Base-by-base conservation (phyloP, 2,113 vertebrate genomes). In the Lucifuga dentata region DNA sequence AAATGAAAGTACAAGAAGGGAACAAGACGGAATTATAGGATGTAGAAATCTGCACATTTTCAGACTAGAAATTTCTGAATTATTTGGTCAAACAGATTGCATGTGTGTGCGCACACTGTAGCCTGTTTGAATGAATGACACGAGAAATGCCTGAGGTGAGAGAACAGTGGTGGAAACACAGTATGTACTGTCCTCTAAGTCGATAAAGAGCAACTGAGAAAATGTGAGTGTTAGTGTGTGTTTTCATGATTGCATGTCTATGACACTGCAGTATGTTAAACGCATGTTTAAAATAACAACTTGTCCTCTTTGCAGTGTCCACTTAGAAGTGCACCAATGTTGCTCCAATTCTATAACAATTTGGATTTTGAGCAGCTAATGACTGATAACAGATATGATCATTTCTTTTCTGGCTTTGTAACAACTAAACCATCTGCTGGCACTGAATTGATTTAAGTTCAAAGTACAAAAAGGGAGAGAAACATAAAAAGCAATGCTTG, bases 81-180 rank as follows among this genome's bases (percentile, higher is more conserved):
- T 11, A 13, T 60, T 48, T 65, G 36, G 44, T 60, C 33, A 26
- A 41, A 76, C 21, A 59, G 20, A 15, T 10, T 67, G 17, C 11
- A 39, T 21, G 41, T 45, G 5, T 26, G 39, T 19, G 9, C 21
- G 0, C 19, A 35, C 12, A 6, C 64, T 69, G 12, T 39, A 48
- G 59, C 59, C 63, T 62, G 61, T 61, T 26, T 57, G 68, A 32
- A 53, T 17, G 32, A 49, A 49, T 38, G 75, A 66, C 69, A 85
- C 40, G 56, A 82, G 60, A 77, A 88, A 55, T 2, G 86, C 68
- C 79, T 44, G 79, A 64, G 68, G 85, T 24, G 57, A 73, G 20
- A 66, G 53, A 13, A 48, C 6, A 59, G 56, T 1, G 56, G 26
- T 45, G 55, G 63, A 72, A 64, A 81, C 60, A 81, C 39, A 62